A percentile compares a stretch with the other conserved stretches of the same genome.
These are phyloP conservation scores for Venusia cambrica DNA, from an alignment of 2,888 invertebrate genomes.

Conservation along the genomic window DNA sequence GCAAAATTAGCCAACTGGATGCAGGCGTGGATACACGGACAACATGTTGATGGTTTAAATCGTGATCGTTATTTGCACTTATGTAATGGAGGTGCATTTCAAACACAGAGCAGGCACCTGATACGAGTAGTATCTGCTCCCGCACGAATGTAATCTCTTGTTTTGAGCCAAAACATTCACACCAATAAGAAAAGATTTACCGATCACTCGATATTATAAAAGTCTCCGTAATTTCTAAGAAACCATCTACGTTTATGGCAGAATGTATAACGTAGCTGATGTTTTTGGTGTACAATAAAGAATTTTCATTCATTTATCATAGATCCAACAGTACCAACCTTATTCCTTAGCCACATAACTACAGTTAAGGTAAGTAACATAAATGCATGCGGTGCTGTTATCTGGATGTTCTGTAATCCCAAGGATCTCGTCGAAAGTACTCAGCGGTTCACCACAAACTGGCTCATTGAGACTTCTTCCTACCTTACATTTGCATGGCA, in stretches of 20 bases:
- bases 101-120: not conserved
- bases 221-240: no score
- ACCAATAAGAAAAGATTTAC: no score
- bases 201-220: no score
- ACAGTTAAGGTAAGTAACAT: slow-evolving; percentile 14
- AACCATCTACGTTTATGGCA: no score
- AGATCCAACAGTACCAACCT: slow-evolving; percentile 6
- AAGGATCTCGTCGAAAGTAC: slow-evolving; percentile 42
- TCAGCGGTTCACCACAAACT: slow-evolving; percentile 63
- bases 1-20: slow-evolving; percentile 27
- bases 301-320: no score
- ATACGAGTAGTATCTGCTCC: no score
- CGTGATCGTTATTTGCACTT: slow-evolving; percentile 10
- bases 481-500: slow-evolving; percentile 56
- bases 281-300: no score
- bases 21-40: slow-evolving; percentile 17
- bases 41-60: slow-evolving; percentile 15
- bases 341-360: no score
- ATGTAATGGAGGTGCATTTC: slow-evolving; percentile 2
- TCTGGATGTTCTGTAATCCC: slow-evolving; percentile 40
- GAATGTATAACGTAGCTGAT: no score
- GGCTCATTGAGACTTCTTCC: slow-evolving; percentile 47
- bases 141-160: slow-evolving; percentile 9
- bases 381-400: slow-evolving; percentile 42
- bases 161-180: slow-evolving; percentile 9